Evolutionary conservation across 2,113 vertebrate genomes (phyloP).

Genomic region (Brachyistius frenatus): DNA sequence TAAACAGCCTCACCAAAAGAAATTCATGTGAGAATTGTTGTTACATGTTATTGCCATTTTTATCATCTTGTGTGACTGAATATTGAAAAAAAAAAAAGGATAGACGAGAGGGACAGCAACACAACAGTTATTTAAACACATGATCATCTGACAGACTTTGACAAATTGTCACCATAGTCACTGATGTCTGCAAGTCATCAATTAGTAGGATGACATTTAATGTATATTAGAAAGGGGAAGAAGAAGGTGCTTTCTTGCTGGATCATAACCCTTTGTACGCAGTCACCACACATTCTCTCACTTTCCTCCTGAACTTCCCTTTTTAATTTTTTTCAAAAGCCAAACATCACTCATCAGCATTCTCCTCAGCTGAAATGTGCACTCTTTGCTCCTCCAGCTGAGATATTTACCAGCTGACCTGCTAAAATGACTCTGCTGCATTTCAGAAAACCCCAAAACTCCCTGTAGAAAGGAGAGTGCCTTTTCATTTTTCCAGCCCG

Average conservation of each 20-base stretch:
- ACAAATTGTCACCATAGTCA: not conserved
- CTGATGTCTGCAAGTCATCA: not conserved
- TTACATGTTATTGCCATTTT: not conserved
- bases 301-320: slow-evolving; percentile 53
- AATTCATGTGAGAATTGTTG: not conserved
- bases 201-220: not conserved
- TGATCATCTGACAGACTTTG: not conserved
- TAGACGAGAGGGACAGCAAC: not conserved
- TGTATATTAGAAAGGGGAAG: slow-evolving; percentile 67
- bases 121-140: not conserved
- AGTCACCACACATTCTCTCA: slow-evolving; percentile 9
- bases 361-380: slow-evolving; percentile 39
- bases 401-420: slow-evolving; percentile 30
- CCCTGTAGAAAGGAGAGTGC: not conserved
- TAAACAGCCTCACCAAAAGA: not conserved
- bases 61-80: not conserved
- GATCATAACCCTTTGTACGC: slow-evolving; percentile 30
- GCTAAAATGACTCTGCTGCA: not conserved
- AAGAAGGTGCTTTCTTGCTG: slow-evolving; percentile 16
- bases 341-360: slow-evolving; percentile 59
- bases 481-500: slow-evolving; percentile 57
- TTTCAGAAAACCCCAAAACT: slow-evolving; percentile 21
- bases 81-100: not conserved
- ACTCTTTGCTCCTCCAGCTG: not conserved
- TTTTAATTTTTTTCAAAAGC: slow-evolving; percentile 29